These are phyloP conservation scores for Heliocidaris erythrogramma DNA, from an alignment of 35 echinoderm and acorn worm genomes.

Conservation along the genomic window DNA sequence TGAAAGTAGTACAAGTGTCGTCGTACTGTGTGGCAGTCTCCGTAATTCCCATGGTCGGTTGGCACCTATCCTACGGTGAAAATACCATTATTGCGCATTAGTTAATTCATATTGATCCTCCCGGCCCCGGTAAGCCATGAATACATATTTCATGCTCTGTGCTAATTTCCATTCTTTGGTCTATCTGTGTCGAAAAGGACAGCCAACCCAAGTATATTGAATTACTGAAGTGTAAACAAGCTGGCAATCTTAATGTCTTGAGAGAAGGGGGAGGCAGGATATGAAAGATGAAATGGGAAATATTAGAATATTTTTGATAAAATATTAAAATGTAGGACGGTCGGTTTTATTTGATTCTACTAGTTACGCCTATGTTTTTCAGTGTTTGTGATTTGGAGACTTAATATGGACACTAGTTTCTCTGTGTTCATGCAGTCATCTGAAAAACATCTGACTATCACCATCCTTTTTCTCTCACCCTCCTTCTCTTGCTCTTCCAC, in stretches of 20 bases:
- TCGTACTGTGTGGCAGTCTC: neutral
- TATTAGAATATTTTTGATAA: neutral
- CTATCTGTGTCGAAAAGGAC: neutral
- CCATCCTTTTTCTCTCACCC: neutral
- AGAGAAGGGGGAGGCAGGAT: neutral
- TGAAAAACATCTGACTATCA: too few relatives aligned
- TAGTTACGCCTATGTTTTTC: neutral
- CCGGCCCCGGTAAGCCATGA: neutral
- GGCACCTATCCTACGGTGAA: neutral
- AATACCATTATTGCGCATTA: constrained; percentile 22
- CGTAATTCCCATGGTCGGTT: neutral
- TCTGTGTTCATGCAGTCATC: neutral
- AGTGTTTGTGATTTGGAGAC: neutral
- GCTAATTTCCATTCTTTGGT: neutral
- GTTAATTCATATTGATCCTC: constrained; percentile 19
- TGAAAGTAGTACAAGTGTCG: constrained; percentile 30
- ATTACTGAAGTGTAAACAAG: neutral
- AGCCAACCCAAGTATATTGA: neutral
- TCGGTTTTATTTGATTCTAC: neutral
- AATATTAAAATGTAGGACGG: neutral
- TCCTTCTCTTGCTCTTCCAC: neutral
- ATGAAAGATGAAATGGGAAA: neutral
- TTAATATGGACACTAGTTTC: too few relatives aligned
- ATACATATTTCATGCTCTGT: constrained; percentile 35
- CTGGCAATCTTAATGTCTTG: neutral